Evolutionary conservation across 2,888 invertebrate genomes (phyloP).

Genomic region (Idaea dimidiata): DNA sequence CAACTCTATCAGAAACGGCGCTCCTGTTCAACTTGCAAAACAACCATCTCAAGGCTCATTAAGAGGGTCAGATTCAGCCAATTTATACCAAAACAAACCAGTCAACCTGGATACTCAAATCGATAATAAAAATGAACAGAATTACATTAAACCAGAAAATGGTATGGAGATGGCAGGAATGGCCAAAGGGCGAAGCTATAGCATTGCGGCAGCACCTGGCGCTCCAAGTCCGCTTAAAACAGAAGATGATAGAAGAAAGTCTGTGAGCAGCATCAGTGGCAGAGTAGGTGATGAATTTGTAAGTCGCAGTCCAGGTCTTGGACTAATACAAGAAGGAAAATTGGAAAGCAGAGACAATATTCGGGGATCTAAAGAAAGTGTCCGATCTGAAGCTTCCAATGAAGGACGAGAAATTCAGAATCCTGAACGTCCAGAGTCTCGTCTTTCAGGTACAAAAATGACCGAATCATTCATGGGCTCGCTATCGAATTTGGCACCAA

Average conservation of each 20-base stretch:
- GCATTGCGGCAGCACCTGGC: conserved; percentile 75
- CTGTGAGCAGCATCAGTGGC: conserved; percentile 72
- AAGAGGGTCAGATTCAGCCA: conserved; percentile 60
- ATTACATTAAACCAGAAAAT: conserved; percentile 59
- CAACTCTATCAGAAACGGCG: conserved; percentile 55
- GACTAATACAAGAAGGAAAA: conserved; percentile 72
- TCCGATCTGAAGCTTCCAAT: conserved; percentile 59
- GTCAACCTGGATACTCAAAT: conserved; percentile 73
- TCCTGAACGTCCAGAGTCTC: conserved; percentile 68
- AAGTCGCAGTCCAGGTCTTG: conserved; percentile 64
- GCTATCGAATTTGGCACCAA: conserved; percentile 54
- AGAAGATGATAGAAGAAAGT: conserved; percentile 77
- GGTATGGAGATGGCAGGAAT: conserved; percentile 63
- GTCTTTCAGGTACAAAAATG: conserved; percentile 73
- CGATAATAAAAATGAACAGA: conserved; percentile 50
- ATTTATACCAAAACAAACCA: conserved; percentile 57
- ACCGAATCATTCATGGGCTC: conserved; percentile 73
- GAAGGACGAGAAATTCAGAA: conserved; percentile 48
- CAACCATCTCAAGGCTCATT: conserved; percentile 70
- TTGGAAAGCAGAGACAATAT: conserved; percentile 68
- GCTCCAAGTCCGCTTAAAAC: conserved; percentile 66
- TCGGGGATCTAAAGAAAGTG: conserved; percentile 65
- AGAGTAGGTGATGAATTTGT: conserved; percentile 57
- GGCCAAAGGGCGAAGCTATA: conserved; percentile 77
- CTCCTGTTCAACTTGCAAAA: conserved; percentile 52